These are phyloP conservation scores for Oncopodura yosiiana DNA, from an alignment of 1,140 invertebrate genomes.

Conservation along the genomic window DNA sequence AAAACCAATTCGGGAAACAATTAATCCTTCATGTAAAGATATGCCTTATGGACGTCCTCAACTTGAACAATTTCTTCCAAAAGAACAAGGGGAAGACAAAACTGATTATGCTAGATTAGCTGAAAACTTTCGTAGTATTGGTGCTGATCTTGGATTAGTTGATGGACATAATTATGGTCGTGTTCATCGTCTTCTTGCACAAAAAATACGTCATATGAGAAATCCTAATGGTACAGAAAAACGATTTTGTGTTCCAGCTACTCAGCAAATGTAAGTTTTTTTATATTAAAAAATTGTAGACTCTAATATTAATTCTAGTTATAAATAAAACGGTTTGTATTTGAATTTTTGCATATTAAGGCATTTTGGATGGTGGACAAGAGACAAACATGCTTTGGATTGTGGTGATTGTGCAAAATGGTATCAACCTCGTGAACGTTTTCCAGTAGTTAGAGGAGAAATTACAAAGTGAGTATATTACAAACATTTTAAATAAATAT, in stretches of 20 bases:
- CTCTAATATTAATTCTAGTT: no score
- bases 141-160: constrained; percentile 28
- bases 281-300: no score
- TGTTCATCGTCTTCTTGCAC: constrained; percentile 13
- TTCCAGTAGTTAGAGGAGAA: constrained; percentile 24
- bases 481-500: background rate
- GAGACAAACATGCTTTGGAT: constrained; percentile 21
- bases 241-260: constrained; percentile 26
- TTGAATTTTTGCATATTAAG: no score
- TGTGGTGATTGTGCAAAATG: constrained; percentile 12
- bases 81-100: background rate
- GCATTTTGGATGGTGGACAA: constrained; percentile 28
- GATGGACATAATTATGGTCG: constrained; percentile 29
- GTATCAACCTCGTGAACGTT: constrained; percentile 19
- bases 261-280: no score
- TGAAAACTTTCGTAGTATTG: constrained; percentile 27
- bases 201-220: constrained; percentile 21
- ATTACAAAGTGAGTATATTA: constrained; percentile 23
- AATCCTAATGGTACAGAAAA: constrained; percentile 23
- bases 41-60: constrained; percentile 9
- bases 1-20: constrained; percentile 21
- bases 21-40: constrained; percentile 24
- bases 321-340: no score
- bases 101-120: constrained; percentile 21
- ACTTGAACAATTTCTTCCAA: constrained; percentile 18